Evolutionary conservation across 2,797 vertebrate genomes (phyloP), one percentile per base, ranked within the genome.

Genomic region (Danio aesculapii): DNA sequence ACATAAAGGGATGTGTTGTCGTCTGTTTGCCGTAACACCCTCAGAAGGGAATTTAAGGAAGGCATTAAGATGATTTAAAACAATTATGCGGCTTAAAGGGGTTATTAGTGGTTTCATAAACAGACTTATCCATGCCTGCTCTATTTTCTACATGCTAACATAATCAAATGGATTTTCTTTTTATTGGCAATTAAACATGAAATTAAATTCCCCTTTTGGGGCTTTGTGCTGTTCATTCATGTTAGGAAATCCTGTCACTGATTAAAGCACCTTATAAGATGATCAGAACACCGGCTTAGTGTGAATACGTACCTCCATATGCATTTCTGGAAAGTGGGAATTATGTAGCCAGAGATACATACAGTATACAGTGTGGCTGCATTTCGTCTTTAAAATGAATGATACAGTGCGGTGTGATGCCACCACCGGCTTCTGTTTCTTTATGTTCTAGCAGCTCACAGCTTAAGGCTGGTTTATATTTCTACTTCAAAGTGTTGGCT

Each of bases 1-100:
- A 30, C 85, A 73, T 19, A 62, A 69, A 62, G 62, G 55, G 46
- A 19, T 77, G 62, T 63, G 73, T 81, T 81, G 50, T 81, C 49
- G 49, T 63, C 79, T 47, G 47, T 83, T 77, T 64, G 68, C 30
- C 1, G 61, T 69, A 83, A 71, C 12, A 61, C 70, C 53, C 12
- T 73, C 55, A 80, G 44, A 81, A 41, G 46, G 55, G 69, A 64
- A 55, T 77, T 61, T 66, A 21, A 52, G 47, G 39, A 52, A 44
- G 11, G 58, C 47, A 58, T 73, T 72, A 75, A 69, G 69, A 30
- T 59, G 71, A 46, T 84, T 77, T 73, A 66, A 62, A 67, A 78
- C 62, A 83, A 75, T 75, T 77, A 83, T 13, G 66, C 19, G 66
- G 39, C 44, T 79, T 82, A 80, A 72, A 19, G 17, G 9, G 59